Conservation (phyloP, 2,888 invertebrate genomes). For the Diadegma fenestrale region DNA sequence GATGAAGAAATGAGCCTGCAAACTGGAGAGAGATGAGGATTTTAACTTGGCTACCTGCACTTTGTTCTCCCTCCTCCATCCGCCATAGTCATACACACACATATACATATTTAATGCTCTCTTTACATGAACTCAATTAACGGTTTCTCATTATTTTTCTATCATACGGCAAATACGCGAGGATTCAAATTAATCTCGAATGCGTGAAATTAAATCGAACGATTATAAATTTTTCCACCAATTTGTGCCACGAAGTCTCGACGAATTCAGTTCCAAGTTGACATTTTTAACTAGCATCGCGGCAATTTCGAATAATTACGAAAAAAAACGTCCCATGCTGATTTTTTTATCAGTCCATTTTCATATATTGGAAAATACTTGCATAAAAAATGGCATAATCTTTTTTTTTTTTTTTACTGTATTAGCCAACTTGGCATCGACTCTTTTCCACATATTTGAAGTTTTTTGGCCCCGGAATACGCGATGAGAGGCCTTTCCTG, state of each 20-base stretch:
- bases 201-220: background rate
- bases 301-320: background rate
- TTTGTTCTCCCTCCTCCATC: constrained; percentile 54
- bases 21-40: constrained; percentile 52
- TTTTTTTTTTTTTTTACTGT: background rate
- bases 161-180: background rate
- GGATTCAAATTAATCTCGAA: background rate
- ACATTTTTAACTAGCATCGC: too few species aligned
- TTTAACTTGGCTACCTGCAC: constrained; percentile 61
- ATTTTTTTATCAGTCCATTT: background rate
- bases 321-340: background rate
- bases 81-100: constrained; percentile 6
- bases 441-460: background rate
- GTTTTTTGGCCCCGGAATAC: background rate
- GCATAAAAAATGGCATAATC: background rate
- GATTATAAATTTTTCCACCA: too few species aligned
- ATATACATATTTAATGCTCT: background rate
- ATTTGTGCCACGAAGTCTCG: too few species aligned
- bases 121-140: background rate
- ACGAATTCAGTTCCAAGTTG: background rate
- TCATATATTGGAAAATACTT: background rate
- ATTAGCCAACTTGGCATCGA: constrained; percentile 2
- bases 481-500: constrained; percentile 36
- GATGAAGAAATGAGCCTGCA: constrained; percentile 15
- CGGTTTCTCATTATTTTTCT: constrained; percentile 1